phyloP scores from a whole-genome alignment of 2,888 invertebrate species.

The Odontocerum albicorne region DNA sequence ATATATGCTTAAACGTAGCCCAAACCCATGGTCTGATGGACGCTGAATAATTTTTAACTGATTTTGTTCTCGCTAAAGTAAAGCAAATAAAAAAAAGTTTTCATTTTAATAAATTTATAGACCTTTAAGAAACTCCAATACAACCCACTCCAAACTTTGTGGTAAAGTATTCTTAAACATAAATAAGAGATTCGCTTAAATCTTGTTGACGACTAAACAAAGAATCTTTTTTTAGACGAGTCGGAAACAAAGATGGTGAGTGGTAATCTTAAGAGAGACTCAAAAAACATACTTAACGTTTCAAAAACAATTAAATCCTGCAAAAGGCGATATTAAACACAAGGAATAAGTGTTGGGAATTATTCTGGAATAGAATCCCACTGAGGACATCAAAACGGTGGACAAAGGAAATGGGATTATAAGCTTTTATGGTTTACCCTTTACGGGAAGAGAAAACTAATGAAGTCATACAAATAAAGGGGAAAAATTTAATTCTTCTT shows the following conservation, averaged over 20 bases:
- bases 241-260: neutral
- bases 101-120: too few species aligned
- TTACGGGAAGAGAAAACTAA: conserved; percentile 27
- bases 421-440: conserved; percentile 20
- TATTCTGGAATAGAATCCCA: conserved; percentile 22
- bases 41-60: too few species aligned
- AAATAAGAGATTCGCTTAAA: too few species aligned
- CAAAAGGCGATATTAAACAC: conserved; percentile 9
- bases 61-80: too few species aligned
- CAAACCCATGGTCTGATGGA: too few species aligned
- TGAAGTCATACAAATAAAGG: conserved; percentile 23
- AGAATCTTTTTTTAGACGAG: neutral
- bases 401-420: conserved; percentile 25
- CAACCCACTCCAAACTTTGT: too few species aligned
- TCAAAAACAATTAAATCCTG: conserved; percentile 15
- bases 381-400: conserved; percentile 20
- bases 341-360: conserved; percentile 19
- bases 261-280: conserved; percentile 1
- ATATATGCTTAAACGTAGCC: too few species aligned
- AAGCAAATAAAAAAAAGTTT: too few species aligned
- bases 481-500: conserved; percentile 8
- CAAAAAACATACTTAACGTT: conserved; percentile 12
- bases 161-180: too few species aligned
- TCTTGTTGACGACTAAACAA: too few species aligned
- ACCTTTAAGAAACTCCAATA: too few species aligned